Conservation (phyloP, 2,888 invertebrate genomes). For the Tetrapedia diversipes region DNA sequence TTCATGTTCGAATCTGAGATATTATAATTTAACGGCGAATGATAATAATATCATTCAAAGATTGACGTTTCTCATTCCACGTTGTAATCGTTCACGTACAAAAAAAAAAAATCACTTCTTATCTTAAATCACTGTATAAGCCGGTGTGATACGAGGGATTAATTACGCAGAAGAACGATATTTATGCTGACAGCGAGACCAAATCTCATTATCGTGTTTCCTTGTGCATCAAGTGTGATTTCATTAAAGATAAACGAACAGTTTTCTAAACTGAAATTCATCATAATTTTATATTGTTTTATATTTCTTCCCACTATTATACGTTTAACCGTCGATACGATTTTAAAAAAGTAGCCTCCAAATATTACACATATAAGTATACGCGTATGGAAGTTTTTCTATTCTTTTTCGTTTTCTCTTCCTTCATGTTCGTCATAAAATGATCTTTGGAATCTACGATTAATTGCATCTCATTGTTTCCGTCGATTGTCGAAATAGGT, state of each 20-base stretch:
- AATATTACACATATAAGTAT: too few species aligned
- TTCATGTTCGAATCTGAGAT: neutral
- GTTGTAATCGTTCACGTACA: neutral
- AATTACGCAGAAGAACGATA: neutral
- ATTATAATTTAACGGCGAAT: neutral
- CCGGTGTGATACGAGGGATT: neutral
- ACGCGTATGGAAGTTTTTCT: too few species aligned
- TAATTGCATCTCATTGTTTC: too few species aligned
- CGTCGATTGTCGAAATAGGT: too few species aligned
- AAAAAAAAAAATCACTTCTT: neutral
- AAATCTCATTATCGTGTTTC: neutral
- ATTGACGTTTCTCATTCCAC: neutral
- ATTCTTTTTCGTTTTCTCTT: too few species aligned
- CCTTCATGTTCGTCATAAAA: too few species aligned
- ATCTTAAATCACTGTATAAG: neutral
- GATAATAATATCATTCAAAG: neutral
- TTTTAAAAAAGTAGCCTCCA: too few species aligned
- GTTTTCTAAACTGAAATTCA: too few species aligned
- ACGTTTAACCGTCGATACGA: too few species aligned
- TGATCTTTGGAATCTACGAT: too few species aligned
- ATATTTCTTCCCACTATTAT: neutral
- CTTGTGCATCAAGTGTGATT: constrained; percentile 5
- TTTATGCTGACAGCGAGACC: neutral
- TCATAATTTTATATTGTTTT: neutral
- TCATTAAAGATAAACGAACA: neutral